Evolutionary conservation across 2,113 vertebrate genomes (phyloP).

Genomic region (Cinclus cinclus): DNA sequence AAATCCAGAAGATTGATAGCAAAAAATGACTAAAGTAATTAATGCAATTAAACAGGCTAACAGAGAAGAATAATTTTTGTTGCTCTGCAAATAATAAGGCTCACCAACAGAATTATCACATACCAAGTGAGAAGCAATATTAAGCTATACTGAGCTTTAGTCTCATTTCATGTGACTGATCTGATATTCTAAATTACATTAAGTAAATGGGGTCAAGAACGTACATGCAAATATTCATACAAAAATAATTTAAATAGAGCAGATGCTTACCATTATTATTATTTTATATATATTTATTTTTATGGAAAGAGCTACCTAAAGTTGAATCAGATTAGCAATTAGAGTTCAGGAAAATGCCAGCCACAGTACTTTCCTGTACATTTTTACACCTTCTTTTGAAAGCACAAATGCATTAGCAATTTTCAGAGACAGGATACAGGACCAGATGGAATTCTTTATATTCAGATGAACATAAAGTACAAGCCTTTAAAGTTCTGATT

Average conservation of each 20-base stretch:
- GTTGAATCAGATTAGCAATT: neutral
- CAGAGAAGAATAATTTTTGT: neutral
- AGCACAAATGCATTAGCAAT: neutral
- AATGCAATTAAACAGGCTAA: neutral
- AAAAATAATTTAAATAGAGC: neutral
- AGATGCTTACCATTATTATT: neutral
- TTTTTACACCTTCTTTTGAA: slow-evolving; percentile 24
- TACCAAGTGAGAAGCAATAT: neutral
- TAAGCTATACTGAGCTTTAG: neutral
- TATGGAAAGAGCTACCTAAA: neutral
- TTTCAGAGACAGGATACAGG: neutral
- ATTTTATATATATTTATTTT: neutral
- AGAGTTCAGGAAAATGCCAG: slow-evolving; percentile 13
- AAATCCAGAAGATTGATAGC: neutral
- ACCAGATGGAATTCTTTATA: slow-evolving; percentile 20
- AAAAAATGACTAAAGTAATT: neutral
- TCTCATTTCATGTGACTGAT: neutral
- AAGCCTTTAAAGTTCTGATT: neutral
- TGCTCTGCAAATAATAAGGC: neutral
- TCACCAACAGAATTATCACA: neutral
- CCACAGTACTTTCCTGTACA: neutral
- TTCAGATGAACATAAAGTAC: neutral
- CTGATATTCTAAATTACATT: neutral
- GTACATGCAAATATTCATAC: neutral
- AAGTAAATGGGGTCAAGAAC: neutral